A percentile compares a stretch with the other conserved stretches of the same genome.
These are phyloP conservation scores for Platyscapa corneri DNA, from an alignment of 1,140 invertebrate genomes.

Conservation along the genomic window DNA sequence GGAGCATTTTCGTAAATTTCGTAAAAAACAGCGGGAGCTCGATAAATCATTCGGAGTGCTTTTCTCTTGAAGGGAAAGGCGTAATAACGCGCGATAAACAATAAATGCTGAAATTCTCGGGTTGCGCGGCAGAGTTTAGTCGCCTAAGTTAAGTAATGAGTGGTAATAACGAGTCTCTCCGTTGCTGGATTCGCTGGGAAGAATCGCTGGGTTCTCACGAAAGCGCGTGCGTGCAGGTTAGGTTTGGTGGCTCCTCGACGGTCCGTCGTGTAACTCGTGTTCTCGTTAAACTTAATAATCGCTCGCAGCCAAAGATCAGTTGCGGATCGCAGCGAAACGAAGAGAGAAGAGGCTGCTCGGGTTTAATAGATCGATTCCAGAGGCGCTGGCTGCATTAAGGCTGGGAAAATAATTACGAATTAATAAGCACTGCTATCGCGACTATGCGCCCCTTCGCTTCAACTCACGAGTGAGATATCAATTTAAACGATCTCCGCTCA, in stretches of 20 bases:
- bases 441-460: background rate
- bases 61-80: no score
- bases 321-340: constrained; percentile 52
- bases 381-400: constrained; percentile 10
- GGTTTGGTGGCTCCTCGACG: background rate
- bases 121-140: no score
- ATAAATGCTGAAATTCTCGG: background rate
- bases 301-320: constrained; percentile 45
- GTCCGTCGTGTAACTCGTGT: constrained; percentile 19
- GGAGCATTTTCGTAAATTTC: no score
- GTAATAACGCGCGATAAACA: background rate
- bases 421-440: background rate
- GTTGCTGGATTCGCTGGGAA: no score
- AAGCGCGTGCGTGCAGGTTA: background rate
- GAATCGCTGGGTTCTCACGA: no score
- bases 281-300: constrained; percentile 51
- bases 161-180: no score
- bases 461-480: background rate
- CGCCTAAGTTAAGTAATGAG: no score
- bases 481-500: background rate
- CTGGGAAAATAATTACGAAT: constrained; percentile 30
- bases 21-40: no score
- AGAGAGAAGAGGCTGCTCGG: constrained; percentile 40
- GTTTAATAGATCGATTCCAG: constrained; percentile 43
- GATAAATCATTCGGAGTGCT: no score